Conservation (phyloP, 2,113 vertebrate species). For the Rynchops niger region DNA sequence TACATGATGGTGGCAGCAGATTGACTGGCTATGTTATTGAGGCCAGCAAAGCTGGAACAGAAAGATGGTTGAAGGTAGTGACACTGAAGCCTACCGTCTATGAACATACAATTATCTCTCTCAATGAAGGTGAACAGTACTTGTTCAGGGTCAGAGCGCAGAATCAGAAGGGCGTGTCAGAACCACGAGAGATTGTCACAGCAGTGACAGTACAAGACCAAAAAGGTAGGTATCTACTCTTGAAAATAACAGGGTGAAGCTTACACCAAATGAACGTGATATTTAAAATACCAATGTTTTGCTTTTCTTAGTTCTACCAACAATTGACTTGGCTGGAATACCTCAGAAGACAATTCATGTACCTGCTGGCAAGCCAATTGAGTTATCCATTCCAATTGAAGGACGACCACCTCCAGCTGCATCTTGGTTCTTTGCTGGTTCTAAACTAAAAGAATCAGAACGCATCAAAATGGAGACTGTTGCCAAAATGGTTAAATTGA, state of each 20-base stretch:
- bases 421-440: constrained; percentile 90
- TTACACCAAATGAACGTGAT: background rate
- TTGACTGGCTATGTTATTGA: constrained; percentile 91
- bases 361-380: constrained; percentile 89
- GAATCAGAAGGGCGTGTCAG: constrained; percentile 91
- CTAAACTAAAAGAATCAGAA: constrained; percentile 86
- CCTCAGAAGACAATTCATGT: constrained; percentile 92
- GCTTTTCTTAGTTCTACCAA: constrained; percentile 85
- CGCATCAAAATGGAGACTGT: constrained; percentile 88
- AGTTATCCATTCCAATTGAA: constrained; percentile 87
- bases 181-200: constrained; percentile 90
- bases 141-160: constrained; percentile 91
- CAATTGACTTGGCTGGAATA: constrained; percentile 88
- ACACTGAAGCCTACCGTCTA: constrained; percentile 87
- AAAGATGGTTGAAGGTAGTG: constrained; percentile 96
- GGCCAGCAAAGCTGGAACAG: constrained; percentile 91
- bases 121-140: constrained; percentile 95
- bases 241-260: background rate
- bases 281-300: background rate
- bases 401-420: constrained; percentile 91
- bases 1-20: constrained; percentile 94
- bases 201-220: constrained; percentile 90
- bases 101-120: constrained; percentile 90
- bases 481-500: constrained; percentile 85
- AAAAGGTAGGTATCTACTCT: constrained; percentile 80